Evolutionary conservation across 53 echinoderm and acorn worm genomes (phyloP).

Genomic region (Paracentrotus lividus): DNA sequence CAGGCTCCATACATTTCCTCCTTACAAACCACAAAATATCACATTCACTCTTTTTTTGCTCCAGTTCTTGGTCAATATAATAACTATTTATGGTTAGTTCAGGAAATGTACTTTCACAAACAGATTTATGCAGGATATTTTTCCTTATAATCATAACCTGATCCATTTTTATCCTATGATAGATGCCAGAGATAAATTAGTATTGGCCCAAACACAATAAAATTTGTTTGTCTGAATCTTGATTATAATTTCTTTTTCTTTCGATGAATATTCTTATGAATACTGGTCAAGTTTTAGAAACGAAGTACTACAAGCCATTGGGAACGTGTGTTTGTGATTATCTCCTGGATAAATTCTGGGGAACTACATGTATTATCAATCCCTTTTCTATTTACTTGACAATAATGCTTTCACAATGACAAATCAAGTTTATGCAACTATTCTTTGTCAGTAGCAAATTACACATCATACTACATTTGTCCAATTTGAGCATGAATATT

Average conservation of each 20-base stretch:
- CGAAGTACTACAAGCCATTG: not conserved
- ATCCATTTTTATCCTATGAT: not conserved
- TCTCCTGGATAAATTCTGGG: not conserved
- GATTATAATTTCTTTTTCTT: slow-evolving; percentile 24
- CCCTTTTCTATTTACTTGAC: too few species aligned
- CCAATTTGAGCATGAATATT: too few species aligned
- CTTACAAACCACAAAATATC: not conserved
- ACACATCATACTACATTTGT: too few species aligned
- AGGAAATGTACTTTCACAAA: not conserved
- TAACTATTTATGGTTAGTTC: not conserved
- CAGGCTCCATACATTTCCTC: not conserved
- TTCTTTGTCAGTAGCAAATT: too few species aligned
- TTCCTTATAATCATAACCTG: not conserved
- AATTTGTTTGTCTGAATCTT: not conserved
- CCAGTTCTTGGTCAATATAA: not conserved
- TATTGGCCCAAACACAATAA: not conserved
- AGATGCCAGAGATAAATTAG: not conserved
- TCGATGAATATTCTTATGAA: not conserved
- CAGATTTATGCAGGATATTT: not conserved
- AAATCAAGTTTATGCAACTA: not conserved
- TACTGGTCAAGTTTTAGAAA: not conserved
- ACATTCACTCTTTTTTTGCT: not conserved
- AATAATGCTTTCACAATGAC: not conserved
- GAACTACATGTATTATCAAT: too few species aligned
- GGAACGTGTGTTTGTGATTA: not conserved